These are phyloP conservation scores for Vultur gryphus DNA, from an alignment of 2,797 vertebrate species.

Conservation along the genomic window DNA sequence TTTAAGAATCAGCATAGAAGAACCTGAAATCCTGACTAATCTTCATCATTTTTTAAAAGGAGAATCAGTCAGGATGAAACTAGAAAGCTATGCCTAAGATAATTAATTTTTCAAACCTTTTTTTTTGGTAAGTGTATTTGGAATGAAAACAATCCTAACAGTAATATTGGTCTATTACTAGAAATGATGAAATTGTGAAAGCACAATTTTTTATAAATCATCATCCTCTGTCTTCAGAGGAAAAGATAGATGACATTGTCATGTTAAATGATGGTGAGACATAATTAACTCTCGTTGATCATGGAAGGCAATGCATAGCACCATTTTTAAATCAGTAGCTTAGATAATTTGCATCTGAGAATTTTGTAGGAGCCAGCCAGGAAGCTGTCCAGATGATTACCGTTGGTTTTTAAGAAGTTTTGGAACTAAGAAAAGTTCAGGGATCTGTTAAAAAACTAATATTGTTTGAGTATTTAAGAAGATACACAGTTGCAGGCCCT, in stretches of 20 bases:
- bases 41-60: conserved; percentile 37
- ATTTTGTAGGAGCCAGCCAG: background rate
- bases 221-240: conserved; percentile 8
- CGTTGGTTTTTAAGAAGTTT: background rate
- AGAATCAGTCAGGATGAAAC: conserved; percentile 28
- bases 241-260: conserved; percentile 44
- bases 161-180: conserved; percentile 51
- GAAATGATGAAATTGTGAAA: conserved; percentile 55
- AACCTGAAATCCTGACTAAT: conserved; percentile 21
- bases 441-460: background rate
- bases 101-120: conserved; percentile 54
- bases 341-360: conserved; percentile 6
- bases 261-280: conserved; percentile 30
- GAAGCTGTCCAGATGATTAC: conserved; percentile 4
- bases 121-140: conserved; percentile 47
- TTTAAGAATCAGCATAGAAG: background rate
- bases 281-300: conserved; percentile 54
- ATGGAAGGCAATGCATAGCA: conserved; percentile 16
- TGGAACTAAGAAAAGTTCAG: background rate
- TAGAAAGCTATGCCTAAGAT: conserved; percentile 18
- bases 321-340: conserved; percentile 28
- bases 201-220: conserved; percentile 37
- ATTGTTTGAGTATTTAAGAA: background rate
- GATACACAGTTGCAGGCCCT: background rate
- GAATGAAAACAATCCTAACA: conserved; percentile 46